These are phyloP conservation scores for Papilio protenor DNA, from an alignment of 2,888 invertebrate species.

Conservation along the genomic window DNA sequence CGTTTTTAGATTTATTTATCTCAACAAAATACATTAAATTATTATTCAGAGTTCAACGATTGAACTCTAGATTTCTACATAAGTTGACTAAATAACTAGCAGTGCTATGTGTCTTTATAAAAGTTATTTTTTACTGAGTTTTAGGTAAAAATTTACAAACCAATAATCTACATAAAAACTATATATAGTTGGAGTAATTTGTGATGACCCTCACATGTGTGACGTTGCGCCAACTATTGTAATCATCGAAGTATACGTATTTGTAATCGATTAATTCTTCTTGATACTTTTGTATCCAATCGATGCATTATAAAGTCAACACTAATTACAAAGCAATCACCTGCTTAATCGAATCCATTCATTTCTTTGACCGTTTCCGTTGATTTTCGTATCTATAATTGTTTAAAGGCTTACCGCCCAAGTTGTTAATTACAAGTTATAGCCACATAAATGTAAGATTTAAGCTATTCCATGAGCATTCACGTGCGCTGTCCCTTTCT, in stretches of 20 bases:
- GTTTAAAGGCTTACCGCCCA: slow-evolving; percentile 58
- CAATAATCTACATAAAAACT: not conserved
- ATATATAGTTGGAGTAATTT: no score
- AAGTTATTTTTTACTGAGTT: no score
- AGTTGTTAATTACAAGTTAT: slow-evolving; percentile 67
- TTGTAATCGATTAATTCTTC: slow-evolving; percentile 12
- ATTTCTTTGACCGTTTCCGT: slow-evolving; percentile 57
- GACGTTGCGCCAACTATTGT: not conserved
- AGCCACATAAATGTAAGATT: slow-evolving; percentile 52
- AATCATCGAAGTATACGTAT: not conserved
- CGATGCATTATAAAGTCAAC: slow-evolving; percentile 42
- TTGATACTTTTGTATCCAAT: slow-evolving; percentile 19
- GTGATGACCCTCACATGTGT: not conserved
- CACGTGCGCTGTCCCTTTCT: slow-evolving; percentile 30
- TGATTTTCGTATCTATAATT: slow-evolving; percentile 57
- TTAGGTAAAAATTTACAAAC: not conserved
- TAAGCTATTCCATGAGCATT: slow-evolving; percentile 36
- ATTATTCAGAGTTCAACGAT: no score
- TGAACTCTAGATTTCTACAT: no score
- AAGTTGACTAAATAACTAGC: no score
- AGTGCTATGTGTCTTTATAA: no score
- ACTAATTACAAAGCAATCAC: slow-evolving; percentile 46
- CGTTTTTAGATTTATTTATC: not conserved
- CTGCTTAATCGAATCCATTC: slow-evolving; percentile 45
- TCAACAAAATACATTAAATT: no score